Conservation (phyloP, 2,113 vertebrate genomes). For the Cariama cristata region DNA sequence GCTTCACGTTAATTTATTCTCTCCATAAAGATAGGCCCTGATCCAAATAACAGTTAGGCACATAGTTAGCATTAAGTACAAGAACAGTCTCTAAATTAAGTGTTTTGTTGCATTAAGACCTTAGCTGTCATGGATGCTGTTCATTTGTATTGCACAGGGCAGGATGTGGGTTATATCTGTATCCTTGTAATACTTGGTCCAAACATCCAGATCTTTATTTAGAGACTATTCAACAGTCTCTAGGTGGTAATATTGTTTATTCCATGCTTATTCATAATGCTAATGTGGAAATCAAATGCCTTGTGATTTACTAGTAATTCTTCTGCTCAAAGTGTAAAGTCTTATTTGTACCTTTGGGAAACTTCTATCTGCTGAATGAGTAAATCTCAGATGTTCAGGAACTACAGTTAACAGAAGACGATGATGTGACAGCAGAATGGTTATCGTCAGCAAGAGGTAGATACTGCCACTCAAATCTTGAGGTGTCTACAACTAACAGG, state of each 20-base stretch:
- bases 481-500: not conserved
- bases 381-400: not conserved
- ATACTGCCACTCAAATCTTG: not conserved
- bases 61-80: not conserved
- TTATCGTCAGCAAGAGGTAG: not conserved
- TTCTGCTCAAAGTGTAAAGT: not conserved
- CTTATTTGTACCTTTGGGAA: not conserved
- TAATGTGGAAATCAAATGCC: not conserved
- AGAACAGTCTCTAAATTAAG: not conserved
- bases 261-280: not conserved
- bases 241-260: not conserved
- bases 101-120: not conserved
- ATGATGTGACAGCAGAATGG: not conserved
- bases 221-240: not conserved
- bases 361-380: not conserved
- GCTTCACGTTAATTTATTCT: not conserved
- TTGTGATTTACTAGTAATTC: not conserved
- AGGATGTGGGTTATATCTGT: not conserved
- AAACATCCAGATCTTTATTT: not conserved
- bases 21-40: not conserved
- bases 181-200: not conserved
- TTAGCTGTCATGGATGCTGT: not conserved
- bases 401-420: not conserved
- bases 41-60: not conserved
- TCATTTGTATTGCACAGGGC: not conserved